Percentiles rank a stretch among this genome's conserved stretches.
phyloP scores from a whole-genome alignment of 2,113 vertebrate genomes.

The Chlorocebus sabaeus region DNA sequence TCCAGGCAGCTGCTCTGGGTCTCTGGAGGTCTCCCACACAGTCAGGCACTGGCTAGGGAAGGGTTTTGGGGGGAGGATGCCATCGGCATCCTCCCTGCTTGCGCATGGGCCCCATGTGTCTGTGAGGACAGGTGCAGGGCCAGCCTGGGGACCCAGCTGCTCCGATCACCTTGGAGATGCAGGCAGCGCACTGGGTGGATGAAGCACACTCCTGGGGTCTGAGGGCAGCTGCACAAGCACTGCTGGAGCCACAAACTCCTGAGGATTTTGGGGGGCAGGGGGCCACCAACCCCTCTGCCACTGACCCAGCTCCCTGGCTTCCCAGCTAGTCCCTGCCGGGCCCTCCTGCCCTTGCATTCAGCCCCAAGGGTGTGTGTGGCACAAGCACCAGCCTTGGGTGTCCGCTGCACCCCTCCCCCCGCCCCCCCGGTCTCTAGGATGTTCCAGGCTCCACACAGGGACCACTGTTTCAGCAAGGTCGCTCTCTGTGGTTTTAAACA shows the following conservation, averaged over 20 bases:
- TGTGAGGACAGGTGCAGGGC: background rate
- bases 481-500: background rate
- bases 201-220: background rate
- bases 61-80: background rate
- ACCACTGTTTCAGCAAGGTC: background rate
- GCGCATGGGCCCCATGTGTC: background rate
- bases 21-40: background rate
- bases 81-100: background rate
- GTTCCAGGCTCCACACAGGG: background rate
- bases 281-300: background rate
- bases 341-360: background rate
- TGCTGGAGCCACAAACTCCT: background rate
- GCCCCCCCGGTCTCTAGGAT: too few relatives aligned
- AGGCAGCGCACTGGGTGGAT: background rate
- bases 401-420: rapidly evolving
- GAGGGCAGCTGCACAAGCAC: background rate
- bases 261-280: background rate
- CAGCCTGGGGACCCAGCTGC: background rate
- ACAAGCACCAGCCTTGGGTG: background rate
- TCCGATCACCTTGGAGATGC: background rate
- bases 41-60: rapidly evolving
- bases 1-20: background rate
- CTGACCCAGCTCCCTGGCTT: background rate
- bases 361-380: rapidly evolving
- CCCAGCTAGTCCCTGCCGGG: background rate